Evolutionary conservation across 2,797 vertebrate genomes (phyloP).

Genomic region (Enteromius afrohamiltoni): DNA sequence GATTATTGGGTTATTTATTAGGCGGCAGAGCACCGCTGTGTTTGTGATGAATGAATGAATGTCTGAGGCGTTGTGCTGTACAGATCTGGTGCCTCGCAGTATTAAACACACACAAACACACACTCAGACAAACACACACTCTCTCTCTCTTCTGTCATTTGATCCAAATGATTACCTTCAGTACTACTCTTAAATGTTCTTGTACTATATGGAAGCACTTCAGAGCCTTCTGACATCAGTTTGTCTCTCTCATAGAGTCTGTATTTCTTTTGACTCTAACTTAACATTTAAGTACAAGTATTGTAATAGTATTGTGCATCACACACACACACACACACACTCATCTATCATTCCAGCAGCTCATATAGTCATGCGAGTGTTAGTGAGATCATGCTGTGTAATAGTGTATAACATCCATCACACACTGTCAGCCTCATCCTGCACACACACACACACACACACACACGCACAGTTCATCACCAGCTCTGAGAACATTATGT

Average conservation of each 20-base stretch:
- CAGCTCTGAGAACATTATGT: background rate
- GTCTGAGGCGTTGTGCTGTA: slow-evolving; percentile 2
- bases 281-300: background rate
- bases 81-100: slow-evolving; percentile 33
- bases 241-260: background rate
- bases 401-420: slow-evolving; percentile 39
- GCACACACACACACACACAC: slow-evolving; percentile 1
- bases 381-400: slow-evolving; percentile 18
- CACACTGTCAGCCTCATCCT: slow-evolving; percentile 33
- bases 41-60: slow-evolving; percentile 14
- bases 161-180: background rate
- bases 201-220: slow-evolving; percentile 14
- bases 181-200: background rate
- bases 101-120: slow-evolving; percentile 16
- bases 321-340: slow-evolving; percentile 4
- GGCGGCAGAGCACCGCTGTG: background rate
- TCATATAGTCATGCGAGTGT: background rate
- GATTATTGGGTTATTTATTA: slow-evolving; percentile 24
- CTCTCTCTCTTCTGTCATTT: background rate
- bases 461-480: background rate
- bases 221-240: background rate
- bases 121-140: background rate
- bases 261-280: background rate
- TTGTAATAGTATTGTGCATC: slow-evolving; percentile 1
- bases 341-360: slow-evolving; percentile 15